Evolutionary conservation across 2,113 vertebrate species (phyloP), one percentile per base, ranked within the genome.

Genomic region (Camelus dromedarius): DNA sequence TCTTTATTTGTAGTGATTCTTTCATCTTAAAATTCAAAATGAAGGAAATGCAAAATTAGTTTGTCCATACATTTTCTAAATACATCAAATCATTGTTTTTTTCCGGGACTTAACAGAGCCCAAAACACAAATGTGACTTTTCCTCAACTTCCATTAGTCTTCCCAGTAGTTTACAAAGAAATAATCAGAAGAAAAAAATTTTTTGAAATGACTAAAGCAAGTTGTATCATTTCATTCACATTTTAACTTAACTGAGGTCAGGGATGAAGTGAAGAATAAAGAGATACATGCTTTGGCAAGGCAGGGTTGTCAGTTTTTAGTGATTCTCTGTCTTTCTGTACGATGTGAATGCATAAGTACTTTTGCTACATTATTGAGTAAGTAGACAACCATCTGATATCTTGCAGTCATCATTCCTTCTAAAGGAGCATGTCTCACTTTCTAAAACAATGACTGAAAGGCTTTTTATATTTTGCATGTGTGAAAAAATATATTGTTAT

Each of bases 181-280:
- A 98, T 98, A 96, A 98, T 96, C 93, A 98, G 84, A 98, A 98
- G 97, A 97, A 97, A 97, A 94, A 97, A 4, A 22, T 56, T 77
- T 77, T 54, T 79, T 56, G 6, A 50, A 75, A 50, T 32, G 16
- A 76, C 5, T 50, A 35, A 35, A 79, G 32, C 32, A 35, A 12
- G 12, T 79, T 32, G 56, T 35, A 35, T 79, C 20, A 79, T 56
- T 35, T 79, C 56, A 54, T n/a, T 50, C 50, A 26, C 32, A 79
- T 79, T 56, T 35, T 20, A 79, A 79, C 76, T 35, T 35, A 6
- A 8, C 76, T 79, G 32, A 56, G 35, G 52, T 79, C 76, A 79
- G 76, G n/a, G 52, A 79, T 79, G 13, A 35, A 56, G 50, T 56
- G 32, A 35, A 79, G 20, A 14, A 79, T 79, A 12, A 79, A 79